These are phyloP conservation scores for Heterocephalus glaber DNA, from an alignment of 2,113 vertebrate species.

Conservation along the genomic window DNA sequence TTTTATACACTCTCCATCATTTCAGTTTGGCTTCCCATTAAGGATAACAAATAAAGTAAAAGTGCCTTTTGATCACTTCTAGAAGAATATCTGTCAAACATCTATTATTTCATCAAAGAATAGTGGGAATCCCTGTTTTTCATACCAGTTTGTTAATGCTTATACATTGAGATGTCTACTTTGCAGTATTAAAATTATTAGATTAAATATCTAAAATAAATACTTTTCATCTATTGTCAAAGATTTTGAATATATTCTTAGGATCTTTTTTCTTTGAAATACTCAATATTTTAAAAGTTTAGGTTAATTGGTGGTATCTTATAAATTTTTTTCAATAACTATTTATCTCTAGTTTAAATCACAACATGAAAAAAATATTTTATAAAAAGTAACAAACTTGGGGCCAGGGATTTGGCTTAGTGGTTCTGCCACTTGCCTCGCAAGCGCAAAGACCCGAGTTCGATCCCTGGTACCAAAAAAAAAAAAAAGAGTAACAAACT, in stretches of 20 bases:
- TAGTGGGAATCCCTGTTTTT: conserved; percentile 32
- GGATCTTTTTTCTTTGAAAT: conserved; percentile 14
- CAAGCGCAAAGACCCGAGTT: too few relatives aligned
- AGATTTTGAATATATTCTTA: neutral
- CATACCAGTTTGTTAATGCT: neutral
- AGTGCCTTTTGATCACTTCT: neutral
- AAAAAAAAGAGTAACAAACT: conserved; percentile 34
- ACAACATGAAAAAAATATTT: conserved; percentile 11
- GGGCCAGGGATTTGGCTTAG: too few relatives aligned
- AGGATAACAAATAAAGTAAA: neutral
- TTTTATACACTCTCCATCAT: neutral
- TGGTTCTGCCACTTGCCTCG: too few relatives aligned
- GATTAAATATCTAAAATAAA: conserved; percentile 48
- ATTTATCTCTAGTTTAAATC: neutral
- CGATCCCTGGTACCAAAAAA: too few relatives aligned
- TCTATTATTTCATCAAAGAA: neutral
- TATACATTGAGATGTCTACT: neutral
- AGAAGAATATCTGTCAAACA: neutral
- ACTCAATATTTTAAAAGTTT: conserved; percentile 25
- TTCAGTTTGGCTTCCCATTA: neutral
- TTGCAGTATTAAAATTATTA: conserved; percentile 4
- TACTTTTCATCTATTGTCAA: neutral
- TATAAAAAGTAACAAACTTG: conserved; percentile 26
- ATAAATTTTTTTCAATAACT: conserved; percentile 17
- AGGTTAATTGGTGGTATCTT: neutral